Conservation (phyloP, 2,888 invertebrate genomes). For the Timema podura region DNA sequence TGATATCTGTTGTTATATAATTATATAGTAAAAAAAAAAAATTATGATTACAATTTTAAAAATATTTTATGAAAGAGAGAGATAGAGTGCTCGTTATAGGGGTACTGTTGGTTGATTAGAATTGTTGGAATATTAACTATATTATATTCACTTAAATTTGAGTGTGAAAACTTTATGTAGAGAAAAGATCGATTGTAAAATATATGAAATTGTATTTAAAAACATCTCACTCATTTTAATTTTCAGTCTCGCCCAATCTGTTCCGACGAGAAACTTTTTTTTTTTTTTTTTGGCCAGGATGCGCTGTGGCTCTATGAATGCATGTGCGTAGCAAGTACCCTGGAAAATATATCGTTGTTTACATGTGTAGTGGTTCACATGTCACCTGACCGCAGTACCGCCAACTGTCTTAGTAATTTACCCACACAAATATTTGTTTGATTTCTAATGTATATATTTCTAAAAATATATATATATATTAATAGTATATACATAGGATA, state of each 20-base stretch:
- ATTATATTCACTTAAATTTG: slow-evolving; percentile 2
- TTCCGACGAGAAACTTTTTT: no score
- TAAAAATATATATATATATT: slow-evolving; percentile 19
- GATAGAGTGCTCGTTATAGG: slow-evolving; percentile 19
- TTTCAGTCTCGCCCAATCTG: no score
- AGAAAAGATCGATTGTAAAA: not conserved
- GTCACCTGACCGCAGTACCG: no score
- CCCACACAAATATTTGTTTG: no score
- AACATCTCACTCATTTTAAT: no score
- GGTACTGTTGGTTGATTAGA: slow-evolving; percentile 22
- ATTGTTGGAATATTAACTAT: slow-evolving; percentile 22
- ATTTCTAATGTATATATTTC: slow-evolving; percentile 18
- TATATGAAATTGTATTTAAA: no score
- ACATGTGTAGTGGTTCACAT: no score
- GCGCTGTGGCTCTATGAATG: no score
- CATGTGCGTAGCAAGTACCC: no score
- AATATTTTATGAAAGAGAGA: not conserved
- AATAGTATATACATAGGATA: not conserved
- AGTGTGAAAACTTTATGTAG: slow-evolving; percentile 19
- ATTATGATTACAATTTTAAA: slow-evolving; percentile 14
- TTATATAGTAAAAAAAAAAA: not conserved
- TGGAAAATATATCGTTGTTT: no score
- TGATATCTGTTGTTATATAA: slow-evolving; percentile 29
- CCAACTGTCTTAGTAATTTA: no score
- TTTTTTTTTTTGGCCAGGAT: no score